Base-by-base conservation (phyloP, 2,888 invertebrate genomes). In the Alviniconcha strummeri region DNA sequence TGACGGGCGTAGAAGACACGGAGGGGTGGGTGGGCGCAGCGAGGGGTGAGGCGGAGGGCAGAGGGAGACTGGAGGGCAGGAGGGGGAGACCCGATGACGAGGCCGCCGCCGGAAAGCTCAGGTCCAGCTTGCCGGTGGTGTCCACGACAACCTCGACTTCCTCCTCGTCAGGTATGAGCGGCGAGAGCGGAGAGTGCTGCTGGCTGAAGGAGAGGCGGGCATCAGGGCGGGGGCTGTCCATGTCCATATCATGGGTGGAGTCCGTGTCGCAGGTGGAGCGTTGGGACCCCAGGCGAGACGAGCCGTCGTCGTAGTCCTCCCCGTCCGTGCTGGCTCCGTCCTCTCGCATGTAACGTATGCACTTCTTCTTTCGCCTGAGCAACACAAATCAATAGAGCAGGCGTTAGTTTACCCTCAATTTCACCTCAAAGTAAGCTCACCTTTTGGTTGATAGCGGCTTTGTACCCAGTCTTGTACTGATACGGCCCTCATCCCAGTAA, bases 281-380 rank as follows among this genome's bases (percentile, higher is more conserved):
- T 7, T 72, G 72, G 60, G 84, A 80, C 15, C 84, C 75, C 76
- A 80, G 15, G n/a, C 19, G 75, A 5, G 77, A 75, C 6, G 80
- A 69, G 36, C 54, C 64, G 64, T 80, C 75, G 72, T 56, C 78
- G n/a, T 54, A 19, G 64, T 77, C 77, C 82, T 74, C 80, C 81
- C 84, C 86, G 7, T 80, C 82, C 36, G 82, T 67, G 69, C 71
- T 82, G 64, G 11, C 75, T 55, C 82, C 82, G 17, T 82, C 76
- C 67, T 82, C 91, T 83, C 90, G 91, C 85, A 91, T 87, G 87
- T 92, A 93, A 86, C 93, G 91, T 88, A 94, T 92, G 90, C 94
- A 95, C 90, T 94, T 94, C 92, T 95, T 95, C 93, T 95, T 95
- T 89, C 95, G 92, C 88, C 94, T 93, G 91, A 57, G 91, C 60